Percentiles rank a stretch among this genome's conserved stretches.
These are phyloP conservation scores for mouse (Mus musculus) DNA, from an alignment of 2,113 vertebrate species.

Conservation along the genomic window GRCm39 chr5:148444001-148444500, in stretches of 20 bases:
- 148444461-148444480: neutral
- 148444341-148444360: neutral
- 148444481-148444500: neutral
- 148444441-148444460: neutral
- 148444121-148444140: neutral
- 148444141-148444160: neutral
- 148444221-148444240: neutral
- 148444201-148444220: neutral
- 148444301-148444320: neutral
- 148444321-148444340: neutral
- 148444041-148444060: neutral
- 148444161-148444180: neutral
- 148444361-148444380: neutral
- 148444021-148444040: neutral
- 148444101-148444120: neutral
- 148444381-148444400: neutral
- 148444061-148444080: neutral
- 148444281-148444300: neutral
- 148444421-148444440: neutral
- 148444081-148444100: neutral
- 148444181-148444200: neutral
- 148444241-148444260: neutral
- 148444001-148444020: neutral
- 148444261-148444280: neutral
- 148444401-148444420: neutral